A percentile compares a stretch with the other conserved stretches of the same genome.
Conservation (phyloP, 2,797 vertebrate species). For the Crax fasciolata region DNA sequence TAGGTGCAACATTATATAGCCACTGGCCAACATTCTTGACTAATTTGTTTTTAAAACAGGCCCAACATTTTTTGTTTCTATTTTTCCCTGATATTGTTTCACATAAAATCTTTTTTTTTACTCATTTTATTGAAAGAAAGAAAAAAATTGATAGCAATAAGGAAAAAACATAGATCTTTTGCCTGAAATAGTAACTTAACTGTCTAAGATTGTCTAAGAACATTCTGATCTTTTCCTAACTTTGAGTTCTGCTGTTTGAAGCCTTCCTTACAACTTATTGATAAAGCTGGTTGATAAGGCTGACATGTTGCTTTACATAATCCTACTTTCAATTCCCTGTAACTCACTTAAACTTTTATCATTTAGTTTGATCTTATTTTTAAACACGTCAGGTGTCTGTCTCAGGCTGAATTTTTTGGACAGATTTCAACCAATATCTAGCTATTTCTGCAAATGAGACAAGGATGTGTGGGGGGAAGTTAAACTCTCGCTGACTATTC, state of each 20-base stretch:
- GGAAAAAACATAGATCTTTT: neutral
- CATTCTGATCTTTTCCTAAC: neutral
- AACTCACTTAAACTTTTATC: neutral
- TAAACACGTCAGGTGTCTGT: neutral
- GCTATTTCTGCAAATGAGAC: neutral
- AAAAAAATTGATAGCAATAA: fast-evolving
- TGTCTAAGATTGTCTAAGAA: neutral
- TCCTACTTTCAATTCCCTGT: neutral
- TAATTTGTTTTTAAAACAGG: neutral
- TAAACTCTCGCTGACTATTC: neutral
- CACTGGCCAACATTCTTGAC: neutral
- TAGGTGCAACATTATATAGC: neutral
- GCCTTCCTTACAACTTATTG: neutral
- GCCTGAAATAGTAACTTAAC: neutral
- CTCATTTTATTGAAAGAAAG: neutral
- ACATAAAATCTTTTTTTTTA: neutral
- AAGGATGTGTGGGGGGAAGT: neutral
- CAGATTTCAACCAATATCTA: neutral
- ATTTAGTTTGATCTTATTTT: neutral
- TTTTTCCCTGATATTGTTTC: neutral
- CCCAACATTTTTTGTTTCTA: neutral
- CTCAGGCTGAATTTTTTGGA: neutral
- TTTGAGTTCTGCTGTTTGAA: neutral
- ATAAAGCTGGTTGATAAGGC: neutral
- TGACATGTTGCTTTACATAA: neutral